Percentiles rank a stretch among this genome's conserved stretches.
These are phyloP conservation scores for Caenorhabditis wallacei DNA, from an alignment of 2,888 invertebrate genomes.

Conservation along the genomic window DNA sequence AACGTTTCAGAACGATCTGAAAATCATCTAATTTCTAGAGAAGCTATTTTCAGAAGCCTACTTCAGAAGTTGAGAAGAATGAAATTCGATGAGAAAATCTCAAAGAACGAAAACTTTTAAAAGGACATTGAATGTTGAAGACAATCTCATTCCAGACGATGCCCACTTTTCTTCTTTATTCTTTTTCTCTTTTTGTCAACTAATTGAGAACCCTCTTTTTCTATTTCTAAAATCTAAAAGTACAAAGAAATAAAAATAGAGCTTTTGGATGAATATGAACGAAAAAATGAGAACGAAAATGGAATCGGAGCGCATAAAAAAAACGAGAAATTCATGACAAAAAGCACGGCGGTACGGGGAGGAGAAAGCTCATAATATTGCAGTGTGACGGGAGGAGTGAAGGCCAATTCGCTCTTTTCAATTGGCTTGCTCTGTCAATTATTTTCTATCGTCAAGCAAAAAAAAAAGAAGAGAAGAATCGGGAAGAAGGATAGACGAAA, in stretches of 20 bases:
- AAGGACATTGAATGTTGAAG: constrained; percentile 13
- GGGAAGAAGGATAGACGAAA: constrained; percentile 34
- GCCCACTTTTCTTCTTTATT: constrained; percentile 6
- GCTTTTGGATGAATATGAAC: constrained; percentile 6
- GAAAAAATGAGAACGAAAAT: neutral
- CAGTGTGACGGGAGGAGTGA: constrained; percentile 12
- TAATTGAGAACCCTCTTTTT: constrained; percentile 23
- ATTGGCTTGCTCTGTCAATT: constrained; percentile 58
- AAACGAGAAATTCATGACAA: constrained; percentile 32
- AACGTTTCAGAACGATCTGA: no score
- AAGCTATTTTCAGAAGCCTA: no score
- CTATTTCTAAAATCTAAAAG: neutral
- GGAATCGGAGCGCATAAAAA: neutral
- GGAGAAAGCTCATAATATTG: constrained; percentile 39
- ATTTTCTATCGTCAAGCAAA: constrained; percentile 21
- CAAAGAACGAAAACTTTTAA: neutral
- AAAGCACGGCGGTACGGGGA: constrained; percentile 21
- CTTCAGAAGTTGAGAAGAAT: no score
- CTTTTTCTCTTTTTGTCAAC: neutral
- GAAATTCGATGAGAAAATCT: no score
- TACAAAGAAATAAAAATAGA: constrained; percentile 5
- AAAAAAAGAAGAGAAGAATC: neutral
- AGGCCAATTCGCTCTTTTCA: constrained; percentile 51
- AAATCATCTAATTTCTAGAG: no score
- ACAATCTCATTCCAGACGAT: constrained; percentile 14